Conservation (phyloP, 37 sponge, comb jelly and placozoan genomes). For the Ephydatia muelleri region DNA sequence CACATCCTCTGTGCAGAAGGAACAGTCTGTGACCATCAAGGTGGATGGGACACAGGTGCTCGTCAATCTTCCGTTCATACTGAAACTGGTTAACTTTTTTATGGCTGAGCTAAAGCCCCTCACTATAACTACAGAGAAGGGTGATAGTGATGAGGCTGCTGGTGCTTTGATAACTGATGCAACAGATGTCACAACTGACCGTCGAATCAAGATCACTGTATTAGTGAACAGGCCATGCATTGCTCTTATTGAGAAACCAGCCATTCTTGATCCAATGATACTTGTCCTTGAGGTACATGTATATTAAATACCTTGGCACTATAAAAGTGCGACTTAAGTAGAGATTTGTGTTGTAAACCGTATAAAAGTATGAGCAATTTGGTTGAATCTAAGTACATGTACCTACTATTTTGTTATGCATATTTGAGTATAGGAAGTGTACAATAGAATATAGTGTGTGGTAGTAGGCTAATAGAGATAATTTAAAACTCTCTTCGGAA, state of each 20-base stretch:
- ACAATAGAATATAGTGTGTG: too few relatives aligned
- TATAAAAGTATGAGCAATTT: too few relatives aligned
- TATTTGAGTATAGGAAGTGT: too few relatives aligned
- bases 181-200: neutral
- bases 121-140: neutral
- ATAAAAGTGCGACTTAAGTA: too few relatives aligned
- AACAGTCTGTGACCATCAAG: conserved; percentile 20
- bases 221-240: conserved; percentile 21
- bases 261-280: conserved; percentile 7
- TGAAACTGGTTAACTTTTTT: conserved; percentile 36
- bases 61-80: conserved; percentile 46
- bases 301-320: too few relatives aligned
- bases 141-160: neutral
- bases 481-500: too few relatives aligned
- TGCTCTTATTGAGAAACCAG: conserved; percentile 48
- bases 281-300: conserved; percentile 37
- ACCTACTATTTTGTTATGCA: too few relatives aligned
- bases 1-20: neutral
- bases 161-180: neutral
- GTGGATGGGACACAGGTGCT: conserved; percentile 40
- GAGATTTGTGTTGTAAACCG: too few relatives aligned
- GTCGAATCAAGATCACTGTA: neutral
- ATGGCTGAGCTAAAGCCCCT: conserved; percentile 28
- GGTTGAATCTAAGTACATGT: too few relatives aligned
- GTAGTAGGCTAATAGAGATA: too few relatives aligned